Conservation (phyloP, 1,140 invertebrate genomes). For the Temnothorax curvispinosus region DNA sequence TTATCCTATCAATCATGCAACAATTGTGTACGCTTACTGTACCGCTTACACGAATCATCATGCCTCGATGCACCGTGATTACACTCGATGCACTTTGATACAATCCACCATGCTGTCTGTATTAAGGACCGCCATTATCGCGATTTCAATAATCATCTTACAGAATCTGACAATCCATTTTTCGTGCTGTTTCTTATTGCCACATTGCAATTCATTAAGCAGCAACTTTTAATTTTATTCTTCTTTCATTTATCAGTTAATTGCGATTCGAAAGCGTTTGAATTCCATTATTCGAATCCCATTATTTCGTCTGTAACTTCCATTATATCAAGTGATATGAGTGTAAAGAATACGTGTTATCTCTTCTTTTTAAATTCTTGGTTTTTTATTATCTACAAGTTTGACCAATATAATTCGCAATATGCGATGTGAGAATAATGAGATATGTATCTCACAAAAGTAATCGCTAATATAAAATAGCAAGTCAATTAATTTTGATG, state of each 20-base stretch:
- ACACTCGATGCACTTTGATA: not conserved
- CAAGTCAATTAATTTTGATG: constrained; percentile 29
- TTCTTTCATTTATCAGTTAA: constrained; percentile 7
- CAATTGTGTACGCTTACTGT: not conserved
- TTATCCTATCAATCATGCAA: not conserved
- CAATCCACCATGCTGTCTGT: not conserved
- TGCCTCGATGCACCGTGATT: constrained; percentile 4
- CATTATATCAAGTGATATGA: not conserved
- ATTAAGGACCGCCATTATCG: not conserved
- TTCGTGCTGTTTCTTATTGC: not conserved
- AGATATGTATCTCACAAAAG: not conserved
- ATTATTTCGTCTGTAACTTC: constrained; percentile 2
- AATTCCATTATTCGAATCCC: not conserved
- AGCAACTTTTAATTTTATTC: not conserved
- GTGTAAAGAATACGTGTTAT: not conserved
- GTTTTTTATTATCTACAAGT: not conserved
- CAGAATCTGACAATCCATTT: not conserved
- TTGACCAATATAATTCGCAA: not conserved
- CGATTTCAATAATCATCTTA: not conserved
- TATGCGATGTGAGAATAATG: not conserved
- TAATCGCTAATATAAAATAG: not conserved
- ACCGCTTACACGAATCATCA: not conserved
- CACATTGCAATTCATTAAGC: constrained; percentile 8
- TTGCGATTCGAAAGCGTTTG: not conserved
- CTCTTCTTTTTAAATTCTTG: not conserved